Conservation (phyloP, 2,113 vertebrate species). For the Pollimyrus isidori region DNA sequence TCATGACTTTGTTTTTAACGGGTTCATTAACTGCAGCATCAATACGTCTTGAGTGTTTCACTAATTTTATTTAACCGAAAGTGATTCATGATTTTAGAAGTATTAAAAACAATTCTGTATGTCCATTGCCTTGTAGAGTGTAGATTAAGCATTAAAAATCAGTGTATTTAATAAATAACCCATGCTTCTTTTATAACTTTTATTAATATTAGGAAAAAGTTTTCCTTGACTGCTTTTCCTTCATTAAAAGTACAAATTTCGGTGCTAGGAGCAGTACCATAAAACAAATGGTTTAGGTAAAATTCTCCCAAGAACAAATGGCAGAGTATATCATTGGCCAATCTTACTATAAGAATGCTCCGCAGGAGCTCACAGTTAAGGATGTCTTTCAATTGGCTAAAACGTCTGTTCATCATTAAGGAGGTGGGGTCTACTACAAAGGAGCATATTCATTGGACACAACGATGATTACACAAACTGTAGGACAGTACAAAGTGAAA, state of each 20-base stretch:
- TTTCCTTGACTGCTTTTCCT: neutral
- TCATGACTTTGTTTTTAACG: neutral
- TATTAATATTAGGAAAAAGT: neutral
- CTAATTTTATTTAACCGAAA: neutral
- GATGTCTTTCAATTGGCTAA: neutral
- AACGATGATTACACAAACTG: neutral
- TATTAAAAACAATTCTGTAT: neutral
- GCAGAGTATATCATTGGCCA: neutral
- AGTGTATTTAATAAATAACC: neutral
- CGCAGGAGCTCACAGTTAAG: neutral
- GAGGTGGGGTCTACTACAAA: conserved; percentile 22
- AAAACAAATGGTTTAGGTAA: neutral
- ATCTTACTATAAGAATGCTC: neutral
- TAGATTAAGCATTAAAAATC: neutral
- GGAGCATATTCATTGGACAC: neutral
- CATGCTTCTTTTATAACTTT: neutral
- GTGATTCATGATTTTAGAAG: neutral
- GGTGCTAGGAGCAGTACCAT: neutral
- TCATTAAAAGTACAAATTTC: neutral
- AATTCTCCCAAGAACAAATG: neutral
- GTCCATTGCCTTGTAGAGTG: neutral
- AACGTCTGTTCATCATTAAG: conserved; percentile 15
- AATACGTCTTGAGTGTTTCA: neutral
- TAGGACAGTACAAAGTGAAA: neutral
- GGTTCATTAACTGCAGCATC: neutral